Percentiles rank a stretch among this genome's conserved stretches.
Evolutionary conservation across 2,888 invertebrate species (phyloP).

Genomic region (Eupithecia exiguata): DNA sequence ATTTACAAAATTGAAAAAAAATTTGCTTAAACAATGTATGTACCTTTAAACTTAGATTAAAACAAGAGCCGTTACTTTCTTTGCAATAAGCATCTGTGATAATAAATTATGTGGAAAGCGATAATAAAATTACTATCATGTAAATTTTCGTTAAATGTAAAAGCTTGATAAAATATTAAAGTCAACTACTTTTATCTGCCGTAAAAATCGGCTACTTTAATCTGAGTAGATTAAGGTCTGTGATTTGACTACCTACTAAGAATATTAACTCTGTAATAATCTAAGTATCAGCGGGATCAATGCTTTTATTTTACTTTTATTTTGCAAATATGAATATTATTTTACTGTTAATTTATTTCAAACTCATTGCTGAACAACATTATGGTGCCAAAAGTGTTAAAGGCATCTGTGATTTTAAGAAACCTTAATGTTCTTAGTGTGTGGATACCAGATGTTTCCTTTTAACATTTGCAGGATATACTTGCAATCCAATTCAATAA

Average conservation of each 20-base stretch:
- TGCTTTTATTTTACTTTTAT: not conserved
- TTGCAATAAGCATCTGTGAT: slow-evolving; percentile 79
- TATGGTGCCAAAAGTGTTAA: slow-evolving; percentile 34
- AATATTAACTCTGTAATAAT: not conserved
- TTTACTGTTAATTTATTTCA: not conserved
- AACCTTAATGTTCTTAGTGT: slow-evolving; percentile 22
- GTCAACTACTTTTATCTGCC: slow-evolving; percentile 65
- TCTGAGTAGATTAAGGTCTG: not conserved
- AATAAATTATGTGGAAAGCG: slow-evolving; percentile 62
- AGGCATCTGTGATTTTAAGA: slow-evolving; percentile 35
- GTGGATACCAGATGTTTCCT: not conserved
- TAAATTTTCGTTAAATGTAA: slow-evolving; percentile 47
- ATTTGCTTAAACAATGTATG: no score
- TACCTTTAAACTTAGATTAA: not conserved
- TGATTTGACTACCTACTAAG: not conserved
- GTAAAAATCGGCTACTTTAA: slow-evolving; percentile 53
- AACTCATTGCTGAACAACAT: slow-evolving; percentile 12
- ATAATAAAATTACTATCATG: slow-evolving; percentile 38
- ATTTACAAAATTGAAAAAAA: no score
- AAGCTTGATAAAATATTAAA: not conserved
- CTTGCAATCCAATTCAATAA: slow-evolving; percentile 26
- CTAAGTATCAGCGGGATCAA: not conserved
- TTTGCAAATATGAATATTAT: not conserved
- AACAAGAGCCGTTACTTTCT: slow-evolving; percentile 47
- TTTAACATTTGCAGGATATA: slow-evolving; percentile 17